Percentiles rank a stretch among this genome's conserved stretches.
phyloP scores from a whole-genome alignment of 2,888 invertebrate species.

The Balanococcus diminutus region DNA sequence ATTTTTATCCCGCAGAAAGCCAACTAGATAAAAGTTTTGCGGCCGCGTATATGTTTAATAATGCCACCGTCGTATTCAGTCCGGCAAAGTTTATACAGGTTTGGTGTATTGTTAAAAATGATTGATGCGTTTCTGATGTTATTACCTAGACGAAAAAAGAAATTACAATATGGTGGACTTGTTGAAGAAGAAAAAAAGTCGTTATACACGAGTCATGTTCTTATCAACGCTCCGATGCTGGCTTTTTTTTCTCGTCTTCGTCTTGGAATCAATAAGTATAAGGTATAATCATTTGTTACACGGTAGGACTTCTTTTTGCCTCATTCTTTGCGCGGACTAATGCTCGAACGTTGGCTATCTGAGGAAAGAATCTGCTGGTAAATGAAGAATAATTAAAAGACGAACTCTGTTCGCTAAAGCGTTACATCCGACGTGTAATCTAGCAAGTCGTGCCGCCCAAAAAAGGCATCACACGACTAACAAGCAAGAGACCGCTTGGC shows the following conservation, averaged over 20 bases:
- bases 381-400: constrained; percentile 38
- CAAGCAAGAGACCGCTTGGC: constrained; percentile 3
- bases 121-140: constrained; percentile 45
- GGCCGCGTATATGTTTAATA: neutral
- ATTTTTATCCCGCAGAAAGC: neutral
- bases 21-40: neutral
- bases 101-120: constrained; percentile 42
- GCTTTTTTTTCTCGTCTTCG: neutral
- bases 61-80: neutral
- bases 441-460: neutral
- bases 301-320: neutral
- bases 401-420: neutral
- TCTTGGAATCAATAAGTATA: neutral
- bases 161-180: constrained; percentile 39
- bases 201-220: constrained; percentile 6
- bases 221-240: neutral
- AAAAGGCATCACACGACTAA: constrained; percentile 5
- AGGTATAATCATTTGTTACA: neutral
- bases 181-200: constrained; percentile 3
- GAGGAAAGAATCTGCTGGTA: neutral
- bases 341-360: neutral
- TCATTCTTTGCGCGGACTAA: neutral
- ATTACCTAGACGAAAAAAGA: constrained; percentile 16
- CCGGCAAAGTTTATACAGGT: constrained; percentile 3
- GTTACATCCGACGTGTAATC: constrained; percentile 23